Conservation (phyloP, 2,888 invertebrate species). For the Hyles lineata region DNA sequence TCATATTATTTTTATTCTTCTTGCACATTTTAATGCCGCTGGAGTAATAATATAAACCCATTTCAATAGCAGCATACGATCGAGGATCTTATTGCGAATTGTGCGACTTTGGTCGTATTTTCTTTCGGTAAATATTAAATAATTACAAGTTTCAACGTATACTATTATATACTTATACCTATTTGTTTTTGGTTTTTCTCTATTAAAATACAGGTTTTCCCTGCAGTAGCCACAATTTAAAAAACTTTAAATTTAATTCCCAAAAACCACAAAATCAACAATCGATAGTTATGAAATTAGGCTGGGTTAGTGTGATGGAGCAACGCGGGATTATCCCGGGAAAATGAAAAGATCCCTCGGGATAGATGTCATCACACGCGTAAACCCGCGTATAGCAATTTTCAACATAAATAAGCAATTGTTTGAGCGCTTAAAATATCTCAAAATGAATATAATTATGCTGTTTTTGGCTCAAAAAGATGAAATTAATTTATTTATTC, state of each 20-base stretch:
- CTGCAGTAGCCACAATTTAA: background rate
- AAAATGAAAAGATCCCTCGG: constrained; percentile 9
- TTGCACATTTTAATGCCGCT: too few species aligned
- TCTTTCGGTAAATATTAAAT: too few species aligned
- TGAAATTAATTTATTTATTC: too few species aligned
- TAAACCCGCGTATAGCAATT: background rate
- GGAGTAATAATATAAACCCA: too few species aligned
- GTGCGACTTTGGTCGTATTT: too few species aligned
- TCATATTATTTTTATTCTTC: too few species aligned
- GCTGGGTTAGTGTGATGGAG: background rate
- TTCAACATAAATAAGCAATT: background rate
- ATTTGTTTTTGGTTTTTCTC: too few species aligned
- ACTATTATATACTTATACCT: too few species aligned
- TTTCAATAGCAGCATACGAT: too few species aligned
- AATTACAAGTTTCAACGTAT: too few species aligned
- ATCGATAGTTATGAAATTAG: background rate
- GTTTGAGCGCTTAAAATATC: background rate
- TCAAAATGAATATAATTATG: background rate
- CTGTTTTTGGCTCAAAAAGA: background rate
- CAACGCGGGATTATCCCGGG: background rate
- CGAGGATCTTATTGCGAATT: too few species aligned
- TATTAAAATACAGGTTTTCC: too few species aligned
- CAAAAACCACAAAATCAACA: background rate
- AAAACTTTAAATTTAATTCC: background rate
- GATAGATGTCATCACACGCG: constrained; percentile 7